phyloP scores from a whole-genome alignment of 2,113 vertebrate genomes.

The Tetrao urogallus region DNA sequence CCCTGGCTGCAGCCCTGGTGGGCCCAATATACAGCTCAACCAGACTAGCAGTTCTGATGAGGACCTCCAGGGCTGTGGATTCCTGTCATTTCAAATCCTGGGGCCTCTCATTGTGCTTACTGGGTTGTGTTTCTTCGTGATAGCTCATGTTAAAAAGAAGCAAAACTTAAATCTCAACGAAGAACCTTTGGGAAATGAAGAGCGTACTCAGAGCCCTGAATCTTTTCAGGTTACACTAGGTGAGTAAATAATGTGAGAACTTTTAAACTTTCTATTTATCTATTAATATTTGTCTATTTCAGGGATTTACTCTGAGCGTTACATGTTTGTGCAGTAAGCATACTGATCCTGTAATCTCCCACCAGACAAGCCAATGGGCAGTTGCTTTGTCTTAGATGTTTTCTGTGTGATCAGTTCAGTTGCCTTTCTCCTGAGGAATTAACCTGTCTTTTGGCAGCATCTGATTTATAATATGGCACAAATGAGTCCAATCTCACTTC shows the following conservation, averaged over 20 bases:
- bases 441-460: not conserved
- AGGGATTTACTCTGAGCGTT: not conserved
- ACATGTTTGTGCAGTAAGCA: not conserved
- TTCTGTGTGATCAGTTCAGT: not conserved
- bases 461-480: not conserved
- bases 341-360: not conserved
- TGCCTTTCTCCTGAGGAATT: not conserved
- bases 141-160: constrained; percentile 82
- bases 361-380: not conserved
- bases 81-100: constrained; percentile 83
- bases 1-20: constrained; percentile 74
- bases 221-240: constrained; percentile 80
- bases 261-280: not conserved
- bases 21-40: constrained; percentile 59
- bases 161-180: constrained; percentile 62
- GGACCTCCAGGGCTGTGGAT: constrained; percentile 74
- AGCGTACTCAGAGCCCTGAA: constrained; percentile 59
- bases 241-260: constrained; percentile 54
- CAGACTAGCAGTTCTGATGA: constrained; percentile 28
- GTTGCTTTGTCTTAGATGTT: not conserved
- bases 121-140: constrained; percentile 83
- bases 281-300: not conserved
- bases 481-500: not conserved
- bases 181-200: constrained; percentile 69
- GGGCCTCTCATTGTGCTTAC: constrained; percentile 82